phyloP scores from a whole-genome alignment of 2,888 invertebrate species.

The Drosophila subquinaria region DNA sequence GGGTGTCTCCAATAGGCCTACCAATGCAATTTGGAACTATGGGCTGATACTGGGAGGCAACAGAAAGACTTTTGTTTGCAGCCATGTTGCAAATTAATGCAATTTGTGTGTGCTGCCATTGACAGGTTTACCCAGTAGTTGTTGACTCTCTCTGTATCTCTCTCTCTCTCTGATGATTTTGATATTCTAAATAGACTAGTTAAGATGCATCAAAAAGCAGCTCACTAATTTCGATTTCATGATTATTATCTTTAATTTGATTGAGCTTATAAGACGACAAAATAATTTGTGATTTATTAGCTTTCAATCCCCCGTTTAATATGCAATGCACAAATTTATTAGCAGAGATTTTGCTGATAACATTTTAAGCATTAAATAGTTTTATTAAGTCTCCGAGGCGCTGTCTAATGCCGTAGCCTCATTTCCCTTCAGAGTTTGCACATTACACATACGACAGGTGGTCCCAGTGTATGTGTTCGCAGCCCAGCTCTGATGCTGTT shows the following conservation, averaged over 20 bases:
- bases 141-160: not conserved
- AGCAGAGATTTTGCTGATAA: not conserved
- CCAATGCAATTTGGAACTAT: constrained; percentile 46
- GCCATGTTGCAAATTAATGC: constrained; percentile 58
- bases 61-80: constrained; percentile 27
- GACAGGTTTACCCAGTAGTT: constrained; percentile 43
- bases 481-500: constrained; percentile 1
- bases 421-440: constrained; percentile 47
- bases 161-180: constrained; percentile 16
- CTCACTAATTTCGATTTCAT: not conserved
- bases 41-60: not conserved
- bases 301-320: not conserved
- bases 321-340: not conserved
- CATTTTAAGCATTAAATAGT: not conserved
- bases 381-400: not conserved
- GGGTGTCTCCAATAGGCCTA: constrained; percentile 18
- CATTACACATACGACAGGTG: constrained; percentile 54
- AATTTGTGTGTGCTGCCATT: constrained; percentile 62
- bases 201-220: not conserved
- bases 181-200: not conserved
- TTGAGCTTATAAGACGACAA: not conserved
- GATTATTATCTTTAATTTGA: not conserved
- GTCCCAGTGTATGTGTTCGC: constrained; percentile 28
- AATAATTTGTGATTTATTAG: constrained; percentile 7
- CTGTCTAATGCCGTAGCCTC: constrained; percentile 46